These are phyloP conservation scores for Beris chalybata DNA, from an alignment of 2,888 invertebrate genomes.

Conservation along the genomic window DNA sequence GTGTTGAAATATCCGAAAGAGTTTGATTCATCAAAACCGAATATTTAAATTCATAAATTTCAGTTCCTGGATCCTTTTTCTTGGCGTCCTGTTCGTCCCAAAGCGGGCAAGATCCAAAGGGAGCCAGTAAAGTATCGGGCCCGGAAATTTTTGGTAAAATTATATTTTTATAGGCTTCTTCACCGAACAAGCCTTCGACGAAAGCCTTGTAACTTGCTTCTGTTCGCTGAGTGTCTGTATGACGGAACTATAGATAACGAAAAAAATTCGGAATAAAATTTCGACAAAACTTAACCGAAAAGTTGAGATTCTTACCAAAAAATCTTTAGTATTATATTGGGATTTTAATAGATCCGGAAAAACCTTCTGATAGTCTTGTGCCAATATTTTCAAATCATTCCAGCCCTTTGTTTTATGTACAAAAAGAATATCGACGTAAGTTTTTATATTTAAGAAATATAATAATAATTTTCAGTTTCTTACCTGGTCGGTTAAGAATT, in stretches of 20 bases:
- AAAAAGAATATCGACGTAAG: constrained; percentile 9
- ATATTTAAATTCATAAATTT: constrained; percentile 47
- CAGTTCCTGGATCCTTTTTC: constrained; percentile 56
- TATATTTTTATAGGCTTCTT: constrained; percentile 44
- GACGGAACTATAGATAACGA: constrained; percentile 60
- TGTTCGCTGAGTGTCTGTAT: constrained; percentile 64
- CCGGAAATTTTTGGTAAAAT: constrained; percentile 41
- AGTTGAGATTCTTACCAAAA: constrained; percentile 57
- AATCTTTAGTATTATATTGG: constrained; percentile 59
- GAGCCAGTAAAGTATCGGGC: constrained; percentile 59
- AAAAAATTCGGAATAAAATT: not conserved
- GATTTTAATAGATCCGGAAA: constrained; percentile 65
- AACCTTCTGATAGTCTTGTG: constrained; percentile 66
- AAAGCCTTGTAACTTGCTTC: constrained; percentile 65
- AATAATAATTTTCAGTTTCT: constrained; percentile 7
- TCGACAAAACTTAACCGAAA: too few relatives aligned
- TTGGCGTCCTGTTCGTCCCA: constrained; percentile 62
- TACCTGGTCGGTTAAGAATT: constrained; percentile 61
- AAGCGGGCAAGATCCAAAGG: constrained; percentile 65
- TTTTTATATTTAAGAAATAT: not conserved
- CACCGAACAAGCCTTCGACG: constrained; percentile 61
- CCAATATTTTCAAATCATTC: constrained; percentile 68
- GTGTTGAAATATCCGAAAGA: constrained; percentile 57
- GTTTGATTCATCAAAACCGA: constrained; percentile 53
- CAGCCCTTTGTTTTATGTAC: constrained; percentile 55